Evolutionary conservation across 2,888 invertebrate genomes (phyloP), one percentile per base, ranked within the genome.

Genomic region (Acanthococcus lagerstroemiae): DNA sequence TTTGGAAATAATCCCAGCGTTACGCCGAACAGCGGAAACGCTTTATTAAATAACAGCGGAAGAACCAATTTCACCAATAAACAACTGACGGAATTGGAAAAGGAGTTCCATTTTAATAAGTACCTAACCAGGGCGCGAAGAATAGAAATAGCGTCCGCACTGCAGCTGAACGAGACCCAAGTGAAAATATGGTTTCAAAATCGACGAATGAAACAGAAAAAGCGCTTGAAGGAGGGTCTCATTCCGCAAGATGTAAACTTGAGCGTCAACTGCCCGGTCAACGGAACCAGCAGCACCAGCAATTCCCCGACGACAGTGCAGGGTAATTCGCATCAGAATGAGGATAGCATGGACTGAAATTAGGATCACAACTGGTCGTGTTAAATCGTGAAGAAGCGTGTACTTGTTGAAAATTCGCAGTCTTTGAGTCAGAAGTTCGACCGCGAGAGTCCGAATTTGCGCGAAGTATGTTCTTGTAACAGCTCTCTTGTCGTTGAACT

Each of bases 21-120:
- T 54, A 52, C 44, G 63, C 63, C 52, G 52, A 63, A 30, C 24
- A 50, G 63, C 54, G 63, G 54, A 54, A 70, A 68, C 65, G 70
- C 70, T 45, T 69, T 69, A 56, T 70, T 73, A 65, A 90, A 90
- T 79, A 88, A 88, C 79, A 90, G 92, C 15, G 95, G 95, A 37
- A 83, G 99, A 65, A 99, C 99, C 45, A 99, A 99, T 80, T 99
- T 99, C 81, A 96, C 96, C 71, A 99, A 97, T 79, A 97, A 97
- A 78, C 99, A 99, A 77, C 84, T 99, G 70, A 99, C 97, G 2
- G 99, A 99, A 78, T 82, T 99, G 71, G 99, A 99, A 77, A 99
- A 99, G 76, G 97, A 99, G 78, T 99, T 97, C 80, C 97, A 97
- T 78, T 97, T 95, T 79, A 96, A 96, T 81, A 96, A 95, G 79